Evolutionary conservation across 2,888 invertebrate species (phyloP).

Genomic region (Ptilodon capucinus): DNA sequence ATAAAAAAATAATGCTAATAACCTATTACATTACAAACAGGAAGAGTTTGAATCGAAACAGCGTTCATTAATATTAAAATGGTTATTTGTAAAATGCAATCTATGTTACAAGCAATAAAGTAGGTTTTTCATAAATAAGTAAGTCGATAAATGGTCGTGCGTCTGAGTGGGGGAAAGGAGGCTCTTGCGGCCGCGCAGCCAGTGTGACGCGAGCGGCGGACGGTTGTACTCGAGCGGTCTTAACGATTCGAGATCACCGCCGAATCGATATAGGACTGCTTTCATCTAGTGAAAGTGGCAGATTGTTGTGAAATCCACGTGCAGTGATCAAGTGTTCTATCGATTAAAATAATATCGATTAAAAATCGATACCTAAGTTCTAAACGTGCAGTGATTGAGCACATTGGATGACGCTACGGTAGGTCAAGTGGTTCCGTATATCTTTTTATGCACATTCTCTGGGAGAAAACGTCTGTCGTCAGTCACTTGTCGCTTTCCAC

Average conservation of each 20-base stretch:
- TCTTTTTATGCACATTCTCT: constrained; percentile 37
- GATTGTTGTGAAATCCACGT: constrained; percentile 46
- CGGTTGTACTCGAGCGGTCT: constrained; percentile 44
- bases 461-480: constrained; percentile 37
- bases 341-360: constrained; percentile 18
- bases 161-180: constrained; percentile 55
- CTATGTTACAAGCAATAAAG: neutral
- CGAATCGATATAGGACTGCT: constrained; percentile 65
- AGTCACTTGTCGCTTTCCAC: constrained; percentile 23
- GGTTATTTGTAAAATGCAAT: neutral
- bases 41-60: constrained; percentile 11
- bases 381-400: constrained; percentile 16
- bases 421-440: constrained; percentile 38
- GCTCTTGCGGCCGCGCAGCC: constrained; percentile 54
- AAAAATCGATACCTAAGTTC: constrained; percentile 25
- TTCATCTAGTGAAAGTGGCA: constrained; percentile 66
- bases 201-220: constrained; percentile 55
- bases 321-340: constrained; percentile 38
- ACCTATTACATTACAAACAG: neutral
- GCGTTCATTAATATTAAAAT: neutral
- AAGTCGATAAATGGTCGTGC: constrained; percentile 9
- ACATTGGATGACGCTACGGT: constrained; percentile 33
- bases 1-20: neutral
- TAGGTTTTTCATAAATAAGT: neutral
- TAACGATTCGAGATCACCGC: constrained; percentile 48